Conservation (phyloP, 2,113 vertebrate species). For the Bostrychus sinensis region DNA sequence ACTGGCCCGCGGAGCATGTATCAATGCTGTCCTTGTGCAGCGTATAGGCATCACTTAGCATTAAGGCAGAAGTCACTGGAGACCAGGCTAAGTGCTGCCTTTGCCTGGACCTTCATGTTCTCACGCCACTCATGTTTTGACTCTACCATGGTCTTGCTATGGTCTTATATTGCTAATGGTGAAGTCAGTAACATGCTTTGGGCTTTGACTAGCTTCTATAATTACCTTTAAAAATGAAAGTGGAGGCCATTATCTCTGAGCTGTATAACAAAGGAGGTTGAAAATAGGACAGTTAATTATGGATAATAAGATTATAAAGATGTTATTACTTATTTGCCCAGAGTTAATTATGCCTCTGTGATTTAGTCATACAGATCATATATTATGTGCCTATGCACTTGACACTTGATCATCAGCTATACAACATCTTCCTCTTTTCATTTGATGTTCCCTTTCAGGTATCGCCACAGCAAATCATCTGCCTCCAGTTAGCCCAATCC, state of each 20-base stretch:
- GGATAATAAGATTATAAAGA: constrained; percentile 1
- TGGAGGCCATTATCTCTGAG: not conserved
- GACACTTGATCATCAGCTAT: not conserved
- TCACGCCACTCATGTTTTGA: constrained; percentile 41
- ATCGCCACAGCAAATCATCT: not conserved
- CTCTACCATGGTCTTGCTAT: constrained; percentile 35
- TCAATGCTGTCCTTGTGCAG: constrained; percentile 41
- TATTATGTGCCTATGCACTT: not conserved
- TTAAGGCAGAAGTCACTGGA: constrained; percentile 32
- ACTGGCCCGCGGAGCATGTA: constrained; percentile 14
- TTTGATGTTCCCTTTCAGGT: not conserved
- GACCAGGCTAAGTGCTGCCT: constrained; percentile 20
- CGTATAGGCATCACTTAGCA: constrained; percentile 38
- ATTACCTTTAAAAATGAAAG: constrained; percentile 36
- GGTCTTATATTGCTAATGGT: constrained; percentile 31
- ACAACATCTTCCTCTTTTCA: not conserved
- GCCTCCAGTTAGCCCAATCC: no score
- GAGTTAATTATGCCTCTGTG: not conserved
- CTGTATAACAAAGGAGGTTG: not conserved
- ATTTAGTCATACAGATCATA: not conserved
- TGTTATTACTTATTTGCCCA: constrained; percentile 3
- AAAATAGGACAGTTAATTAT: constrained; percentile 7
- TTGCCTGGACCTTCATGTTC: constrained; percentile 39
- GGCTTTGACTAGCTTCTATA: constrained; percentile 22
- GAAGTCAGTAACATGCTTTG: constrained; percentile 21